Evolutionary conservation across 2,797 vertebrate genomes (phyloP), one percentile per base, ranked within the genome.

Genomic region (Lates japonicus): DNA sequence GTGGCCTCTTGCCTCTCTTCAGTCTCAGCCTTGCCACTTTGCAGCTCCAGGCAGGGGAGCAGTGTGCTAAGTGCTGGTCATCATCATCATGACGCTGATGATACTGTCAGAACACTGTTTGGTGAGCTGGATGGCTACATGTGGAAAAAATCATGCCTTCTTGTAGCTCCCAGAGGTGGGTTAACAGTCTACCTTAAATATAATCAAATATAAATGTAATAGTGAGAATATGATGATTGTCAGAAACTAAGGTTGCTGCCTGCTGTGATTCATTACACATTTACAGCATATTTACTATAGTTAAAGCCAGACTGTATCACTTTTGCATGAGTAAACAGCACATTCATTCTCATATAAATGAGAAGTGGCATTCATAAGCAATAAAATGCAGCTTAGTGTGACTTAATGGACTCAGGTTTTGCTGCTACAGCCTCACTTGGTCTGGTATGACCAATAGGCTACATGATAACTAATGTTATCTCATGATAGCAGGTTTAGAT

Each of bases 31-130:
- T 70, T 10, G 9, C 31, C 64, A 22, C 54, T 48, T 54, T 7
- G 7, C 42, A n/a, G 58, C 54, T 73, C 31, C 75, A 59, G 75
- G 55, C 52, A 51, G 51, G 66, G 58, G 59, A 49, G 20, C n/a
- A 12, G 9, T 1, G 2, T 33, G 67, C 59, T 74, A 65, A 81
- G 69, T 59, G 59, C 55, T 68, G 70, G 35, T 67, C 37, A 44
- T 59, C 57, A 74, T 42, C 41, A 61, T 62, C 31, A 42, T 48
- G 17, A 65, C 46, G 51, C 65, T 25, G 59, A 49, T 55, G 17
- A 52, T 22, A 25, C 69, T 69, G 54, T 71, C 73, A 62, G 42
- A 54, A 19, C 44, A 35, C 9, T 67, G 41, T 62, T 46, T 44
- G 19, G 29, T 41, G 54, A 57, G 25, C 31, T 59, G 57, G 51